These are phyloP conservation scores for Ceryle rudis DNA, from an alignment of 2,797 vertebrate species.

Conservation along the genomic window DNA sequence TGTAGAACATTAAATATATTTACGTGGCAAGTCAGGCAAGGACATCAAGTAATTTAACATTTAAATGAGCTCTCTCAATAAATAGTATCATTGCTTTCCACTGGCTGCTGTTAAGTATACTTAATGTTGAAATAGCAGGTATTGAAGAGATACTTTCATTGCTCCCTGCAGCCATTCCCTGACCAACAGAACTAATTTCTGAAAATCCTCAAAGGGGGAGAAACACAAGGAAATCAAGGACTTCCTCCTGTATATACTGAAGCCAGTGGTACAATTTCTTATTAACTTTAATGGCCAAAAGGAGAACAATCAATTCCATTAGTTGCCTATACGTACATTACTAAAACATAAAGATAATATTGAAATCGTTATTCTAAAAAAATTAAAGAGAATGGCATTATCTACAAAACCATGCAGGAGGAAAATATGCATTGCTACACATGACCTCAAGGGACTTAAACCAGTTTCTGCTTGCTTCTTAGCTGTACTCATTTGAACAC, in stretches of 20 bases:
- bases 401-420: slow-evolving; percentile 28
- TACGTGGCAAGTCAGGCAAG: background rate
- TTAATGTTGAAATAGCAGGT: background rate
- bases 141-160: background rate
- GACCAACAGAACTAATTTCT: slow-evolving; percentile 24
- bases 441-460: slow-evolving; percentile 6
- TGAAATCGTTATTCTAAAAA: slow-evolving; percentile 25
- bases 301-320: slow-evolving; percentile 32
- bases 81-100: background rate
- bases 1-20: background rate
- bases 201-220: background rate
- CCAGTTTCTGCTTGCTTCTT: background rate
- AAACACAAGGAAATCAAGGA: background rate
- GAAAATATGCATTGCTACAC: background rate
- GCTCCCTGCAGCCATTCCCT: slow-evolving; percentile 1
- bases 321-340: background rate
- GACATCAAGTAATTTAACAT: background rate
- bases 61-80: background rate
- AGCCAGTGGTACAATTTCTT: background rate
- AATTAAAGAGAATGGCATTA: slow-evolving; percentile 13
- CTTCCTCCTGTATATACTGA: slow-evolving; percentile 15
- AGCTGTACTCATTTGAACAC: background rate
- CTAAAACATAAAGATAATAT: slow-evolving; percentile 28
- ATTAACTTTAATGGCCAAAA: slow-evolving; percentile 38
- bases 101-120: background rate